Evolutionary conservation across 2,888 invertebrate species (phyloP).

Genomic region (Oegoconia quadripuncta): DNA sequence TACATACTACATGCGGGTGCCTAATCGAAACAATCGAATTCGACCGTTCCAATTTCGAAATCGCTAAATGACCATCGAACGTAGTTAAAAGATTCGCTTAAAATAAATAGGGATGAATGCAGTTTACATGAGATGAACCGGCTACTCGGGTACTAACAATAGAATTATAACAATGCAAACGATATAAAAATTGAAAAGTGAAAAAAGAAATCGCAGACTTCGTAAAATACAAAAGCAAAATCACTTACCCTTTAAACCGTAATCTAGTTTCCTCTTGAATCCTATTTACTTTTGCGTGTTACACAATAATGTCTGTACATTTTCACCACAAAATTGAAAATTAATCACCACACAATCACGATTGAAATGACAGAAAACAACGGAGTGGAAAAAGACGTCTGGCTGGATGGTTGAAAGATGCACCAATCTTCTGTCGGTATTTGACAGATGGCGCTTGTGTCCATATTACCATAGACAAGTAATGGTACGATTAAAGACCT

Average conservation of each 20-base stretch:
- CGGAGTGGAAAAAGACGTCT: constrained; percentile 67
- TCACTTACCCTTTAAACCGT: constrained; percentile 50
- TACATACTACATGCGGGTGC: constrained; percentile 7
- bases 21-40: constrained; percentile 26
- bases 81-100: neutral
- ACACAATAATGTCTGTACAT: constrained; percentile 46
- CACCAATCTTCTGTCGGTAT: constrained; percentile 27
- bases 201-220: constrained; percentile 48
- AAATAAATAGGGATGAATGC: neutral
- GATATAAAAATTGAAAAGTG: constrained; percentile 22
- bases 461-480: constrained; percentile 46
- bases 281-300: constrained; percentile 31
- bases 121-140: constrained; percentile 4
- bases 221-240: constrained; percentile 36
- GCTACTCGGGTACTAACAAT: constrained; percentile 5
- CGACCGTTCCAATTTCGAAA: constrained; percentile 1
- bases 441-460: constrained; percentile 55
- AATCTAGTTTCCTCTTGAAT: constrained; percentile 27
- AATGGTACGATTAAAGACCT: neutral
- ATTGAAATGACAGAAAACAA: constrained; percentile 68
- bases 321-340: constrained; percentile 40
- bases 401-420: constrained; percentile 45
- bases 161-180: neutral
- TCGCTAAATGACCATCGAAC: neutral
- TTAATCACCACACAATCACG: constrained; percentile 50